Conservation (phyloP, 2,113 vertebrate genomes). For the Eptatretus burgeri region DNA sequence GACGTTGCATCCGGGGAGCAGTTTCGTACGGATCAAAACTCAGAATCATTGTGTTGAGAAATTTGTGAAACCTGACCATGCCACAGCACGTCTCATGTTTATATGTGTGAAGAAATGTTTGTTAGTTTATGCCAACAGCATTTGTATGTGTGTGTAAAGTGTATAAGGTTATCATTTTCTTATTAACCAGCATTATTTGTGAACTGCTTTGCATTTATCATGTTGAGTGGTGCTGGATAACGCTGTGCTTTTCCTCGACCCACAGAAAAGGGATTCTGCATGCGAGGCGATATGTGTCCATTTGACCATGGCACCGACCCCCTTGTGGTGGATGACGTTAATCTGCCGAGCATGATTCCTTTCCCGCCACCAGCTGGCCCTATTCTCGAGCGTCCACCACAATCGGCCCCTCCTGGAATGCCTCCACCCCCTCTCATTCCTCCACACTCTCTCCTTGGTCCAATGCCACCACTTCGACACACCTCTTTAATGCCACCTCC, state of each 20-base stretch:
- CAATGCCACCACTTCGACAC: constrained; percentile 17
- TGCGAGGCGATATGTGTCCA: constrained; percentile 86
- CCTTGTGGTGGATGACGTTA: constrained; percentile 85
- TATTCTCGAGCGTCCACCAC: constrained; percentile 49
- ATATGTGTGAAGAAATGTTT: not conserved
- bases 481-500: constrained; percentile 29
- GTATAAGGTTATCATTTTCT: too few species aligned
- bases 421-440: constrained; percentile 32
- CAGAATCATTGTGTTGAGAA: too few species aligned
- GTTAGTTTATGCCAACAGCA: not conserved
- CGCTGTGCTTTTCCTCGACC: constrained; percentile 10
- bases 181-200: too few species aligned
- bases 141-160: not conserved
- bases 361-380: constrained; percentile 63
- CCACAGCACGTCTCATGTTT: too few species aligned
- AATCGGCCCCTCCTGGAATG: constrained; percentile 42
- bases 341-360: constrained; percentile 66
- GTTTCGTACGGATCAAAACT: too few species aligned
- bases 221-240: too few species aligned
- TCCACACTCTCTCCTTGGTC: constrained; percentile 60
- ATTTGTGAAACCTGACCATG: too few species aligned
- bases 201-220: too few species aligned
- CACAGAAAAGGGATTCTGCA: constrained; percentile 88
- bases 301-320: constrained; percentile 94
- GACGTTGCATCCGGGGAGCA: too few species aligned